Percentiles rank a stretch among this genome's conserved stretches.
phyloP scores from a whole-genome alignment of 2,113 vertebrate genomes.

The Donacobius atricapilla region DNA sequence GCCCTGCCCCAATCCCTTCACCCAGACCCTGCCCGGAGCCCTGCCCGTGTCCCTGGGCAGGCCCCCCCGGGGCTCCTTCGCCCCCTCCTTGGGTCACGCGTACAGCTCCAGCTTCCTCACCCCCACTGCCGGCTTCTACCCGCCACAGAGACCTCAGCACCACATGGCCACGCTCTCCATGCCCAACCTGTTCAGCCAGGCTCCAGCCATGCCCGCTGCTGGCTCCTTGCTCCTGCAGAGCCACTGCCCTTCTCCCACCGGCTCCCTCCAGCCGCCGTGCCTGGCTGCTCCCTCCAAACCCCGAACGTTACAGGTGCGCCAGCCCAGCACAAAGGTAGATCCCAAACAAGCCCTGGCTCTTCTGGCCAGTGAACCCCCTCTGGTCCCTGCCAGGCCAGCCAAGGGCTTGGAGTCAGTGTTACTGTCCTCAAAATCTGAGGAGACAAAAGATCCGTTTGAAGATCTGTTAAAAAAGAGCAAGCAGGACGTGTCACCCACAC shows the following conservation, averaged over 20 bases:
- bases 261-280: slow-evolving; percentile 15
- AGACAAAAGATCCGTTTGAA: slow-evolving; percentile 87
- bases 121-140: slow-evolving; percentile 70
- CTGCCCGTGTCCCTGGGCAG: slow-evolving; percentile 68
- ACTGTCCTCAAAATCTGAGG: slow-evolving; percentile 52
- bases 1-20: slow-evolving; percentile 83
- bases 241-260: slow-evolving; percentile 29
- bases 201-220: slow-evolving; percentile 64
- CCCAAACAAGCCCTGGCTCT: slow-evolving; percentile 66
- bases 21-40: slow-evolving; percentile 64
- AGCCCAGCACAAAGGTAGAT: slow-evolving; percentile 68
- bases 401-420: slow-evolving; percentile 64
- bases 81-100: slow-evolving; percentile 75
- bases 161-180: slow-evolving; percentile 75
- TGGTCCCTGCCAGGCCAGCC: slow-evolving; percentile 67
- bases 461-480: slow-evolving; percentile 86
- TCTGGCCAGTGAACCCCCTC: slow-evolving; percentile 56
- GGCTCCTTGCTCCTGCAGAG: slow-evolving; percentile 63
- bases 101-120: slow-evolving; percentile 75
- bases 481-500: slow-evolving; percentile 71
- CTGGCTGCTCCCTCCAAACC: slow-evolving; percentile 49
- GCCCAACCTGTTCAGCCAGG: slow-evolving; percentile 81
- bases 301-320: slow-evolving; percentile 66
- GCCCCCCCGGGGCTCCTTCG: slow-evolving; percentile 72
- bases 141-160: slow-evolving; percentile 68